Conservation (phyloP, 2,113 vertebrate species). For the Mastomys natalensis region DNA sequence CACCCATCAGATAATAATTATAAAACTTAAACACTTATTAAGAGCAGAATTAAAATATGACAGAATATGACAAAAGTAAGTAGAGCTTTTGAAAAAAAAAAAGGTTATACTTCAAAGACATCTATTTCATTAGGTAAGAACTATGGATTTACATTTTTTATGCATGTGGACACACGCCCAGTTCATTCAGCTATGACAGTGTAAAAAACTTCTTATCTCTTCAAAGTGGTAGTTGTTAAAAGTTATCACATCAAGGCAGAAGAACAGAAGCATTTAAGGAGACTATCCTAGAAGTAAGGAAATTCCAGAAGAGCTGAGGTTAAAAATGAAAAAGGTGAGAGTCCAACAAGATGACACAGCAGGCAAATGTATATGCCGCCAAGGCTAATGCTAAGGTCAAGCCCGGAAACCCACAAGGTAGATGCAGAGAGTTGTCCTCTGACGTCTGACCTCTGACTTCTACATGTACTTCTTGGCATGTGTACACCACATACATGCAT, state of each 20-base stretch:
- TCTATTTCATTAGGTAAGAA: neutral
- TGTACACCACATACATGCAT: neutral
- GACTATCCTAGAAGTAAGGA: neutral
- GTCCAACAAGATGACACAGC: neutral
- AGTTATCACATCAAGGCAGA: neutral
- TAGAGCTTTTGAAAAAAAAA: neutral
- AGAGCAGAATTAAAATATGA: neutral
- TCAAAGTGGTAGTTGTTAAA: neutral
- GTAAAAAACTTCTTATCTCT: neutral
- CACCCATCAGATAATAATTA: constrained; percentile 3
- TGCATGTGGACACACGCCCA: neutral
- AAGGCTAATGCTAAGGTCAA: too few species aligned
- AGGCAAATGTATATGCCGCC: too few species aligned
- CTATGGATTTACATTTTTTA: neutral
- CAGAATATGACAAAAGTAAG: neutral
- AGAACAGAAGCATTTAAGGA: neutral
- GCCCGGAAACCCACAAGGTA: neutral
- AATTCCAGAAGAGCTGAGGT: neutral
- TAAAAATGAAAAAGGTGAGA: neutral
- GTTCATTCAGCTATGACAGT: neutral
- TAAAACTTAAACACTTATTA: neutral
- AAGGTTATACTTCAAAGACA: neutral
- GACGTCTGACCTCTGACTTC: neutral
- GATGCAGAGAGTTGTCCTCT: neutral
- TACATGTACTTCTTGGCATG: too few species aligned